These are phyloP conservation scores for Neodontobutis hainanensis DNA, from an alignment of 2,113 vertebrate species.

Conservation along the genomic window DNA sequence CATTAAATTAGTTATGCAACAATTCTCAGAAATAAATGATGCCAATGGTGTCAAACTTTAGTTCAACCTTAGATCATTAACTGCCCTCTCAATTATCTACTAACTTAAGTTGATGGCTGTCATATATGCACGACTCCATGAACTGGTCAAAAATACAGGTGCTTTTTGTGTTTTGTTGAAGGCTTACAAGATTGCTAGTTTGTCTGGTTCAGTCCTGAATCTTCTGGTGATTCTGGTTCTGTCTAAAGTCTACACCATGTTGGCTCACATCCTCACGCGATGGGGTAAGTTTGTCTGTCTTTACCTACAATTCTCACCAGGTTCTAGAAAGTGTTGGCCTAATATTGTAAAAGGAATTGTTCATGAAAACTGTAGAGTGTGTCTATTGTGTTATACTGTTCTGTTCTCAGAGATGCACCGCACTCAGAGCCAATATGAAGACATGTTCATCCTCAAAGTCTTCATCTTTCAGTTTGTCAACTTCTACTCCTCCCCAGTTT, in stretches of 20 bases:
- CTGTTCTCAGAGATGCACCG: conserved; percentile 81
- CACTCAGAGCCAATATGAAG: conserved; percentile 82
- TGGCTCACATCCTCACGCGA: conserved; percentile 79
- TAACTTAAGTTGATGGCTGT: too few species aligned
- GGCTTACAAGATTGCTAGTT: conserved; percentile 76
- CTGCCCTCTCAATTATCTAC: too few species aligned
- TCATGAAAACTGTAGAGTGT: too few species aligned
- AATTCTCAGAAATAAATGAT: too few species aligned
- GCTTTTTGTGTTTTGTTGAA: conserved; percentile 24
- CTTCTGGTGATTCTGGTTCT: conserved; percentile 79
- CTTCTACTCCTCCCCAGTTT: conserved; percentile 85
- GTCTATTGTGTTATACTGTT: not conserved
- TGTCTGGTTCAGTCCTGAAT: conserved; percentile 78
- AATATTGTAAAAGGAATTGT: too few species aligned
- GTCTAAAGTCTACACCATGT: conserved; percentile 71
- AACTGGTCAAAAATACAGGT: too few species aligned
- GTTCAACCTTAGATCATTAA: too few species aligned
- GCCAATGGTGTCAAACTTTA: too few species aligned
- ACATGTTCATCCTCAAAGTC: conserved; percentile 84
- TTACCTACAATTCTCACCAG: not conserved
- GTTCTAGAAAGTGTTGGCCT: too few species aligned
- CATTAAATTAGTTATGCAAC: too few species aligned
- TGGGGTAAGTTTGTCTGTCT: conserved; percentile 73
- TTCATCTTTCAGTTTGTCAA: conserved; percentile 86
- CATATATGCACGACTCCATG: too few species aligned